Conservation (phyloP, 37 sponge, comb jelly and placozoan species). For the Halichondria panicea region DNA sequence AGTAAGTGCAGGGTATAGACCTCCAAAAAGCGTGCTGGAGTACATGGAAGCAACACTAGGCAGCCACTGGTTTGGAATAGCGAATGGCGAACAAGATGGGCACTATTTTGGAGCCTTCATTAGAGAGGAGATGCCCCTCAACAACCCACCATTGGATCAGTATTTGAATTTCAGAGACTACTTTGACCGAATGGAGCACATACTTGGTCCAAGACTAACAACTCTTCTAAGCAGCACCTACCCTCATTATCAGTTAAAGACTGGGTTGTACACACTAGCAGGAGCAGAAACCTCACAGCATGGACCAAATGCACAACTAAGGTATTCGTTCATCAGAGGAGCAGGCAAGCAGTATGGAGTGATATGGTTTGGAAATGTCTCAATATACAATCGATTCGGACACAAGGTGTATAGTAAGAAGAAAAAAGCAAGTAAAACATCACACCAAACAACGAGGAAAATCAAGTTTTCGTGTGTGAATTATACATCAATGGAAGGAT, state of each 20-base stretch:
- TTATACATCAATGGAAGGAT: not conserved
- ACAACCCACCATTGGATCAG: slow-evolving; percentile 8
- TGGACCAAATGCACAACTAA: slow-evolving; percentile 53
- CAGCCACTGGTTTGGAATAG: slow-evolving; percentile 45
- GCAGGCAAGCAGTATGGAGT: slow-evolving; percentile 68
- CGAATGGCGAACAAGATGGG: slow-evolving; percentile 59
- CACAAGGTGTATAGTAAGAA: slow-evolving; percentile 41
- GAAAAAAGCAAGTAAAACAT: too few species aligned
- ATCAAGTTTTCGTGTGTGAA: not conserved
- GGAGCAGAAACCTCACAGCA: slow-evolving; percentile 58
- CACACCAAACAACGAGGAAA: too few species aligned
- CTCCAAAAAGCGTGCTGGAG: slow-evolving; percentile 31
- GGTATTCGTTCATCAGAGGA: slow-evolving; percentile 58
- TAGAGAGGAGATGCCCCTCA: slow-evolving; percentile 26
- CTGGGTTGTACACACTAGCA: slow-evolving; percentile 46
- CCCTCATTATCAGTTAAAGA: slow-evolving; percentile 53
- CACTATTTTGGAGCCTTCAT: slow-evolving; percentile 45
- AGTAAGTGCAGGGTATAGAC: slow-evolving; percentile 24
- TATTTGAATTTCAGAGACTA: slow-evolving; percentile 54
- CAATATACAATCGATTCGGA: slow-evolving; percentile 56
- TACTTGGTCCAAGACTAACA: slow-evolving; percentile 54
- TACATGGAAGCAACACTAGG: slow-evolving; percentile 35
- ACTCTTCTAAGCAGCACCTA: slow-evolving; percentile 38
- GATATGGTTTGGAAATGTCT: slow-evolving; percentile 67
- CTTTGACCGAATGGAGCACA: slow-evolving; percentile 44